Conservation (phyloP, 2,888 invertebrate species). For the Zeuzera pyrina region DNA sequence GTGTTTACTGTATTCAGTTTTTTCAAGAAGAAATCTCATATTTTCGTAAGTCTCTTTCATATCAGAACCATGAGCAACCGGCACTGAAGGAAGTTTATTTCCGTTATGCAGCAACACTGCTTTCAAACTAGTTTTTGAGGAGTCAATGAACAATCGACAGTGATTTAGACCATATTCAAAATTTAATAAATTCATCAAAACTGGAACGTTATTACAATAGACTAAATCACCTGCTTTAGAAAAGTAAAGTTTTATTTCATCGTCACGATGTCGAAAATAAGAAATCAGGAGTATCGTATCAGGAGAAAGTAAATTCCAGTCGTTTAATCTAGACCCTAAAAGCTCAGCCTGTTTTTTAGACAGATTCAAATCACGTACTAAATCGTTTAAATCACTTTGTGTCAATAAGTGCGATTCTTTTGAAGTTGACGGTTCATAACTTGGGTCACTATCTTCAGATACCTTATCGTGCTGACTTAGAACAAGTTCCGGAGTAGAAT, state of each 20-base stretch:
- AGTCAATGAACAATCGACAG: background rate
- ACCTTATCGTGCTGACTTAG: constrained; percentile 2
- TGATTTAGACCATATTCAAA: background rate
- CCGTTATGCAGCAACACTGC: constrained; percentile 11
- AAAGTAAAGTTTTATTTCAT: background rate
- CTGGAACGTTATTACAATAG: background rate
- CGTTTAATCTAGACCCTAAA: constrained; percentile 1
- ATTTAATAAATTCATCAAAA: background rate
- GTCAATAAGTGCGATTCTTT: constrained; percentile 3
- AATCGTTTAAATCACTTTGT: background rate
- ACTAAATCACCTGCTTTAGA: background rate
- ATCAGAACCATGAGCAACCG: constrained; percentile 5
- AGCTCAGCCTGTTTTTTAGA: background rate
- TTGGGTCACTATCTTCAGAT: constrained; percentile 2
- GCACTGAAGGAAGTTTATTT: constrained; percentile 7
- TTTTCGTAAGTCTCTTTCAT: constrained; percentile 10
- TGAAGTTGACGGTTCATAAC: constrained; percentile 5
- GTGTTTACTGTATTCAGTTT: constrained; percentile 7
- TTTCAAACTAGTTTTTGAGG: constrained; percentile 9
- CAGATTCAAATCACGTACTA: constrained; percentile 1
- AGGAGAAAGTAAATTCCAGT: background rate
- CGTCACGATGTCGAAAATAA: background rate
- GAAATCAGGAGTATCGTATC: background rate
- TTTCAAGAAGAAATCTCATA: constrained; percentile 6
- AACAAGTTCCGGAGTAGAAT: constrained; percentile 1